A percentile compares a stretch with the other conserved stretches of the same genome.
These are phyloP conservation scores for Eupithecia exiguata DNA, from an alignment of 2,888 invertebrate species.

Conservation along the genomic window DNA sequence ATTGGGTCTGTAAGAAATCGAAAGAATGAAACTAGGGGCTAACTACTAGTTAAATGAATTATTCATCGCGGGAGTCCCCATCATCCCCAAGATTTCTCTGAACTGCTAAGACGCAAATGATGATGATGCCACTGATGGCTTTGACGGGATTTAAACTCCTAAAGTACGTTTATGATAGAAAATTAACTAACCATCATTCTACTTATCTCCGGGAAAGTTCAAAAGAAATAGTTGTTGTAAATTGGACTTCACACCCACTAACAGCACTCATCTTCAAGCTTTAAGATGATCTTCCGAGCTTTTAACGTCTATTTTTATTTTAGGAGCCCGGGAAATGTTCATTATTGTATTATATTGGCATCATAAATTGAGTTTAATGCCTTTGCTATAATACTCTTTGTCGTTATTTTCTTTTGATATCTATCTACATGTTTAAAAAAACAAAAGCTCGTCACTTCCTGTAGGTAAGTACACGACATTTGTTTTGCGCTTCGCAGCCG, in stretches of 20 bases:
- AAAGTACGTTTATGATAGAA: not conserved
- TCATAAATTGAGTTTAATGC: not conserved
- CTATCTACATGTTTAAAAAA: slow-evolving; percentile 36
- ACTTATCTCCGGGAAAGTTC: not conserved
- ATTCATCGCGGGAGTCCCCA: not conserved
- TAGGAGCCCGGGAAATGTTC: not conserved
- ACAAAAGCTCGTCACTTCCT: slow-evolving; percentile 60
- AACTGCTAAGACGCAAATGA: not conserved
- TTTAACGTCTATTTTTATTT: not conserved
- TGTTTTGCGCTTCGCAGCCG: slow-evolving; percentile 51
- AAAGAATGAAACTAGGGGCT: too few species aligned
- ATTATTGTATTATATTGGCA: not conserved
- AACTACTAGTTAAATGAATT: not conserved
- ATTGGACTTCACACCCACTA: not conserved
- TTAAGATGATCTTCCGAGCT: not conserved
- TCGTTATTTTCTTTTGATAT: not conserved
- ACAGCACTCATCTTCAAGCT: not conserved
- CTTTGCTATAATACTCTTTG: not conserved
- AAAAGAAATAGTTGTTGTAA: not conserved
- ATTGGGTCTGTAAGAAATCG: too few species aligned
- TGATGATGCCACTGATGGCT: not conserved
- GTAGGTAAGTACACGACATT: slow-evolving; percentile 49
- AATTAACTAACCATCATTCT: not conserved
- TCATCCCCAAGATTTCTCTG: not conserved
- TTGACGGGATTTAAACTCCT: not conserved